These are phyloP conservation scores for Cyaniris semiargus DNA, from an alignment of 2,888 invertebrate species.

Conservation along the genomic window DNA sequence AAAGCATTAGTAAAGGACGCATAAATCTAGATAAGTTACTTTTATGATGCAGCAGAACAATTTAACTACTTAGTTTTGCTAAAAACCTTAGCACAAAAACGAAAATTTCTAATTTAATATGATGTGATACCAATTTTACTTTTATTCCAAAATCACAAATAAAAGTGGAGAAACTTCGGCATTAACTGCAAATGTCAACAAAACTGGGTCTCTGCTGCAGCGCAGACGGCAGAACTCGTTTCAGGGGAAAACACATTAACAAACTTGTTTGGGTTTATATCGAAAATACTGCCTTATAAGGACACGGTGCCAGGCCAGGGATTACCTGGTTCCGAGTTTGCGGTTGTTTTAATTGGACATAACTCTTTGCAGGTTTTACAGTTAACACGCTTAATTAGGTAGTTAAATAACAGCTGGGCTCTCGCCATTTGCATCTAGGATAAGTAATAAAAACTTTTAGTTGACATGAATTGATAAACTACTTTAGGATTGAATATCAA, in stretches of 20 bases:
- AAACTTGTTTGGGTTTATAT: conserved; percentile 10
- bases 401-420: neutral
- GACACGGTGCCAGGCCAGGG: neutral
- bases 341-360: conserved; percentile 2
- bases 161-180: neutral
- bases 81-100: too few relatives aligned
- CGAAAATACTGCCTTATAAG: neutral
- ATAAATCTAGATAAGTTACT: too few relatives aligned
- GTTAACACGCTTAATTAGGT: neutral
- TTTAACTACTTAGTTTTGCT: too few relatives aligned
- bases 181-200: conserved; percentile 11
- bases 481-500: too few relatives aligned
- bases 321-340: neutral
- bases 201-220: conserved; percentile 6
- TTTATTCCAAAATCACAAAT: neutral
- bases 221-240: conserved; percentile 9
- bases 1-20: too few relatives aligned
- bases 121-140: neutral
- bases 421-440: too few relatives aligned
- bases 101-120: too few relatives aligned
- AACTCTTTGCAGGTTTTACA: neutral
- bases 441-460: too few relatives aligned
- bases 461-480: too few relatives aligned
- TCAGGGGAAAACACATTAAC: neutral
- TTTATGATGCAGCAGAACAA: too few relatives aligned